These are phyloP conservation scores for Hiodon alosoides DNA, from an alignment of 2,113 vertebrate species.

Conservation along the genomic window DNA sequence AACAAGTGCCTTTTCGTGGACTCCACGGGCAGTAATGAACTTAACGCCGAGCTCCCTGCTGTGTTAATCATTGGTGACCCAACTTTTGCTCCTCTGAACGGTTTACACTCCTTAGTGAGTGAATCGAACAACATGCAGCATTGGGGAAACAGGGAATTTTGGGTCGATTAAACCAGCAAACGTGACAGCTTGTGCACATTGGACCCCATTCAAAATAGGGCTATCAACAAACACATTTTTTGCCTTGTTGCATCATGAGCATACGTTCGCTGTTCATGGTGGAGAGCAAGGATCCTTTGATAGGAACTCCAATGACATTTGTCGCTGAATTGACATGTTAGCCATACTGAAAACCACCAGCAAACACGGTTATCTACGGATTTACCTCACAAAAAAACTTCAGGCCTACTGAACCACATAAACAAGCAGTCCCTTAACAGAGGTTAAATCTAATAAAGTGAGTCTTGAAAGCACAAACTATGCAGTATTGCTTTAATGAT, in stretches of 20 bases:
- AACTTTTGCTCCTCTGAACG: not conserved
- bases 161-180: no score
- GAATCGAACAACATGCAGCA: no score
- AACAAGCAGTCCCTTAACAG: not conserved
- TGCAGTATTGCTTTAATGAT: no score
- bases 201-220: no score
- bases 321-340: not conserved
- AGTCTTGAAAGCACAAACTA: no score
- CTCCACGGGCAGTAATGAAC: not conserved
- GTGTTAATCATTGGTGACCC: conserved; percentile 1
- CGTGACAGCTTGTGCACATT: no score
- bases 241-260: not conserved
- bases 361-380: not conserved
- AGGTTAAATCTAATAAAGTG: no score
- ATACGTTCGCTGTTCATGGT: not conserved
- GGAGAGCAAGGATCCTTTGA: conserved; percentile 10
- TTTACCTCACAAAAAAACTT: not conserved
- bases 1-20: not conserved
- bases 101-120: not conserved
- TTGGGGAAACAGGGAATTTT: no score
- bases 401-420: not conserved
- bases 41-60: not conserved
- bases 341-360: not conserved
- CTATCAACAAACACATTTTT: not conserved
- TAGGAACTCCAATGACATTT: not conserved